Base-by-base conservation (phyloP, 2,113 vertebrate species). In the Myrmecophaga tridactyla region DNA sequence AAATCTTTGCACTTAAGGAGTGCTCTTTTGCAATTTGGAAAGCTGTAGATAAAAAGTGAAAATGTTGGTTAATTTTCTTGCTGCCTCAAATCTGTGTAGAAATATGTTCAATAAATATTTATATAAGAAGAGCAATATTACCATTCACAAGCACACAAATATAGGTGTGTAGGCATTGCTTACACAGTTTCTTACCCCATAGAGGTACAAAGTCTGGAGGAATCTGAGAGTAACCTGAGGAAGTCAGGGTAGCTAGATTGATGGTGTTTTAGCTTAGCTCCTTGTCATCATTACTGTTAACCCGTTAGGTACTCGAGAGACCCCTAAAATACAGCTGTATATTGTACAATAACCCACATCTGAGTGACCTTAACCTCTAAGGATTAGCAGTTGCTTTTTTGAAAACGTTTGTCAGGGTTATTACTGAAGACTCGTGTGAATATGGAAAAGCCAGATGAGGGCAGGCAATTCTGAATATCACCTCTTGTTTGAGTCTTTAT, bases 371-470 rank as follows among this genome's bases (percentile, higher is more conserved):
- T 92, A 53, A 51, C 25, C 46, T 62, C 51, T n/a, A 27, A 67
- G 43, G 48, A 23, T 80, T 75, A 76, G 65, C 31, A 76, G 34
- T 56, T 88, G 31, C 21, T 87, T 43, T 73, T 84, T 48, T 23
- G 72, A 90, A 80, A 96, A 48, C 36, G 43, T 85, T 58, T 91
- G 31, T 88, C 23, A 87, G 39, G 43, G 65, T 96, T 95, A 85
- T 93, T 82, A 86, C 89, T 89, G 69, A 89, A 94, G 83, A 86
- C 63, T 76, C 41, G 4, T 76, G 76, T 94, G 81, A 87, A 34
- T 85, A 63, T 67, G 20, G 51, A 70, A 83, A 88, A 95, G 83
- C 89, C 56, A 63, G 46, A 85, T 27, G 53, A 94, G 69, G 73
- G 31, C 89, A 94, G 34, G 7, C 7, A 63, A 58, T 15, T 53